A percentile compares a stretch with the other conserved stretches of the same genome.
phyloP scores from a whole-genome alignment of 2,797 vertebrate genomes.

The Acanthurus tractus region DNA sequence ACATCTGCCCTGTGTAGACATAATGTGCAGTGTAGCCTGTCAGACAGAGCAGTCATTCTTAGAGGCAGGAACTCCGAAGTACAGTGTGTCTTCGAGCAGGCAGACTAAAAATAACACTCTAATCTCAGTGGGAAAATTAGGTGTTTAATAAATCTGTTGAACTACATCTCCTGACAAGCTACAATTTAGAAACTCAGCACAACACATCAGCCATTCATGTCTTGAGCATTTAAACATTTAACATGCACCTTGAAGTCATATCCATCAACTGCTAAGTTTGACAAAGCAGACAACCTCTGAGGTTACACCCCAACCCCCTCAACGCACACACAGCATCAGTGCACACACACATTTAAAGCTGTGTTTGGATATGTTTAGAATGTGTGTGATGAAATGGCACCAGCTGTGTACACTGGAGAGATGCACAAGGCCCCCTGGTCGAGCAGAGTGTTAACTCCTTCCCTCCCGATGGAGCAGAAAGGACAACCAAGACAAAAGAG shows the following conservation, averaged over 20 bases:
- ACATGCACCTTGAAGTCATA: slow-evolving; percentile 73
- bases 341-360: slow-evolving; percentile 72
- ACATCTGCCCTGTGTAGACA: slow-evolving; percentile 51
- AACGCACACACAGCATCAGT: background rate
- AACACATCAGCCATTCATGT: slow-evolving; percentile 77
- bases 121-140: slow-evolving; percentile 78
- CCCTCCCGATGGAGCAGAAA: slow-evolving; percentile 59
- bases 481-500: slow-evolving; percentile 55
- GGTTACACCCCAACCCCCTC: slow-evolving; percentile 50
- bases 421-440: slow-evolving; percentile 74
- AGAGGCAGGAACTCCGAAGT: slow-evolving; percentile 56
- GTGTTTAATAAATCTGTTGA: slow-evolving; percentile 82
- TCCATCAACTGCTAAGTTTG: slow-evolving; percentile 76
- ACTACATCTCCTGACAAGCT: slow-evolving; percentile 75
- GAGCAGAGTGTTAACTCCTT: slow-evolving; percentile 81
- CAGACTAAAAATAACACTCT: slow-evolving; percentile 76
- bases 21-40: slow-evolving; percentile 19
- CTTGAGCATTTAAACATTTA: slow-evolving; percentile 70
- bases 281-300: slow-evolving; percentile 72
- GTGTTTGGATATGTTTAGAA: slow-evolving; percentile 86
- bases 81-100: slow-evolving; percentile 54
- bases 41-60: slow-evolving; percentile 60
- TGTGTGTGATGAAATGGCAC: slow-evolving; percentile 87
- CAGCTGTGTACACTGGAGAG: slow-evolving; percentile 87
- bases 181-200: slow-evolving; percentile 75